Conservation (phyloP, 2,888 invertebrate species). For the Petrolisthes cinctipes region DNA sequence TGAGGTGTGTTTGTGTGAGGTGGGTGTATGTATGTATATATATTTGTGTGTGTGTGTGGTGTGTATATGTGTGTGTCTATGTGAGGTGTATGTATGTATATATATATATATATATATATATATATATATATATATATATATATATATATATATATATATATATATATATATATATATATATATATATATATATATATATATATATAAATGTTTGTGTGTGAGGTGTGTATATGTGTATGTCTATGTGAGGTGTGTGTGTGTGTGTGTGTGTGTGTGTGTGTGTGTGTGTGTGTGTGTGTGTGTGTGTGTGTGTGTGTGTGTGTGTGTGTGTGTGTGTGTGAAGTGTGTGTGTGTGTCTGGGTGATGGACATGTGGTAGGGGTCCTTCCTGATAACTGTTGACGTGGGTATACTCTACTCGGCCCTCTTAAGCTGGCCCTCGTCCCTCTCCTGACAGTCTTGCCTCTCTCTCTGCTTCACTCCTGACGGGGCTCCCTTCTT, state of each 20-base stretch:
- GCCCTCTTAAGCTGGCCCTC: background rate
- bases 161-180: no score
- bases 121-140: no score
- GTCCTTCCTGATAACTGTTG: conserved; percentile 13
- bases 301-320: conserved; percentile 1
- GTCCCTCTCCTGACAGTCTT: background rate
- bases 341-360: background rate
- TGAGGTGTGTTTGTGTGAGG: no score
- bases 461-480: background rate
- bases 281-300: conserved; percentile 1
- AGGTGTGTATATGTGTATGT: background rate
- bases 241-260: background rate
- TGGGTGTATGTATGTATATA: no score
- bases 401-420: conserved; percentile 12
- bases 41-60: no score
- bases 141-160: no score
- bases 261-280: background rate
- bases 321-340: background rate
- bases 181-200: no score
- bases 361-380: conserved; percentile 29
- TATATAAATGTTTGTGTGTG: background rate
- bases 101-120: no score
- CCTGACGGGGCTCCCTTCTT: background rate
- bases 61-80: no score
- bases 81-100: no score